These are phyloP conservation scores for Myotis yumanensis DNA, from an alignment of 2,113 vertebrate species.

Conservation along the genomic window DNA sequence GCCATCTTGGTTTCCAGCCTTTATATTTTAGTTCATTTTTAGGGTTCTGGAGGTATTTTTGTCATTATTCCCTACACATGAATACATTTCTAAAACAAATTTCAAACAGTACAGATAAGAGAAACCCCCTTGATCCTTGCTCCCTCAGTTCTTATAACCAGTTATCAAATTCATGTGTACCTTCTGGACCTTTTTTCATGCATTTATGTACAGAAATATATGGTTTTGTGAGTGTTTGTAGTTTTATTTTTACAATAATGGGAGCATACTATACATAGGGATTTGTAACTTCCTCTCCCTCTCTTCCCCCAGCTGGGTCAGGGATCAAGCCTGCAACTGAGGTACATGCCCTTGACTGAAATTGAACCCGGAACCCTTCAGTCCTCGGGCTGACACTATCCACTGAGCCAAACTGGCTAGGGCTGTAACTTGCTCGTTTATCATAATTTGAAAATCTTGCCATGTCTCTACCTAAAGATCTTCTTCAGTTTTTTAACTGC, in stretches of 20 bases:
- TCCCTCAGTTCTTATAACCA: background rate
- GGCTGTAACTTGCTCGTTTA: background rate
- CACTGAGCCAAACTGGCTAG: too few species aligned
- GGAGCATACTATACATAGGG: background rate
- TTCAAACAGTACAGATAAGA: background rate
- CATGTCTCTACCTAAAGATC: background rate
- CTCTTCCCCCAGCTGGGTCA: too few species aligned
- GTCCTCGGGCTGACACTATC: too few species aligned
- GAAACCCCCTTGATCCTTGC: background rate
- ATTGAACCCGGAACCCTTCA: too few species aligned
- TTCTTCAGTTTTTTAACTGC: conserved; percentile 30
- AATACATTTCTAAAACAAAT: conserved; percentile 42
- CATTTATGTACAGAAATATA: background rate
- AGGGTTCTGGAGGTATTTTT: background rate
- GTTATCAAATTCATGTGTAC: background rate
- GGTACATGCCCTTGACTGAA: too few species aligned
- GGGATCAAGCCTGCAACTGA: too few species aligned
- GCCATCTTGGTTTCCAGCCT: too few species aligned
- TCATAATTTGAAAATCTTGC: conserved; percentile 42
- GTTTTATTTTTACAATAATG: conserved; percentile 26
- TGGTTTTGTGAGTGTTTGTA: background rate
- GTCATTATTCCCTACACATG: background rate
- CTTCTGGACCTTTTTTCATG: background rate
- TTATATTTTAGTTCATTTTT: conserved; percentile 32
- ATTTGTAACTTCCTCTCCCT: background rate